A percentile compares a stretch with the other conserved stretches of the same genome.
These are phyloP conservation scores for Rugalucina vietnamica DNA, from an alignment of 2,888 invertebrate genomes.

Conservation along the genomic window DNA sequence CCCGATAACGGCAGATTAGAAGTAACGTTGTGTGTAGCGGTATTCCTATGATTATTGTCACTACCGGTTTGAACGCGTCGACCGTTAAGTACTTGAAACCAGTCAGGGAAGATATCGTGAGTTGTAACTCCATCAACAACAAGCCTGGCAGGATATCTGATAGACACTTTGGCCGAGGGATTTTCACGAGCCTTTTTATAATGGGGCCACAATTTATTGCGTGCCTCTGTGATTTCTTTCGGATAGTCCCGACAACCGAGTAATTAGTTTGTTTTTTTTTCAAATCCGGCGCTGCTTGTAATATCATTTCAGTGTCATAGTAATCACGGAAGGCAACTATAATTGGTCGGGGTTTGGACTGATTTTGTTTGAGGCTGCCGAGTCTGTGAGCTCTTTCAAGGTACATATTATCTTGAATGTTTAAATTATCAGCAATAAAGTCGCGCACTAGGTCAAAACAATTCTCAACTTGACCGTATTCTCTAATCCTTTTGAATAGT, in stretches of 20 bases:
- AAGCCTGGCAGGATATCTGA: neutral
- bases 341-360: neutral
- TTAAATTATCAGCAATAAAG: neutral
- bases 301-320: too few species aligned
- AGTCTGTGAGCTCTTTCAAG: neutral
- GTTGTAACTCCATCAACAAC: neutral
- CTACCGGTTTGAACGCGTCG: neutral
- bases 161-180: neutral
- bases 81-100: neutral
- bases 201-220: neutral
- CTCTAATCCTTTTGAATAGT: too few species aligned
- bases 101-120: neutral
- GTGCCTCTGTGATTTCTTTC: neutral
- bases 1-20: neutral
- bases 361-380: neutral
- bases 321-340: neutral
- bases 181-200: neutral
- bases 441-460: neutral
- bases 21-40: neutral
- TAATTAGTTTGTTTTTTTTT: too few species aligned
- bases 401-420: neutral
- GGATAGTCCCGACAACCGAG: neutral
- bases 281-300: too few species aligned
- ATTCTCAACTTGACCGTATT: too few species aligned
- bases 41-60: neutral